phyloP scores from a whole-genome alignment of 1,140 invertebrate genomes.

The Metopolophium dirhodum region DNA sequence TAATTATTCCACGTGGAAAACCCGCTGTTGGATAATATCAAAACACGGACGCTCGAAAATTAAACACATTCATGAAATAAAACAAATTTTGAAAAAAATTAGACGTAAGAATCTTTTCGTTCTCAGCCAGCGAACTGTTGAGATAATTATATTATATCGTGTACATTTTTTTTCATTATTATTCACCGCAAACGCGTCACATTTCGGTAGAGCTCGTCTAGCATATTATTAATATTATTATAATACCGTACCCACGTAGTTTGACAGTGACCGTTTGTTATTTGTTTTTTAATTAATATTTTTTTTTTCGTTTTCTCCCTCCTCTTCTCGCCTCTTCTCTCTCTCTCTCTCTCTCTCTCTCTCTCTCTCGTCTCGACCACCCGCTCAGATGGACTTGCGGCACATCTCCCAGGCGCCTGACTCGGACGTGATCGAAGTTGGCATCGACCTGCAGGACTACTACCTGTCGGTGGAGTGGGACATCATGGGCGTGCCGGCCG shows the following conservation, averaged over 20 bases:
- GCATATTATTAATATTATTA: not conserved
- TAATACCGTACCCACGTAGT: not conserved
- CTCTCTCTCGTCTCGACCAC: slow-evolving; percentile 28
- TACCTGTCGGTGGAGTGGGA: slow-evolving; percentile 98
- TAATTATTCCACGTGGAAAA: too few species aligned
- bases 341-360: not conserved
- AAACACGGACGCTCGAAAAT: too few species aligned
- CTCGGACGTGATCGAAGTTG: slow-evolving; percentile 82
- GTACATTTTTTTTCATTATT: not conserved
- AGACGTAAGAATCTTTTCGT: too few species aligned
- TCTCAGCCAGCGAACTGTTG: not conserved
- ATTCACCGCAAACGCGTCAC: not conserved
- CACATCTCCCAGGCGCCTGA: slow-evolving; percentile 84
- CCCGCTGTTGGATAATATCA: too few species aligned
- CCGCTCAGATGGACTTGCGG: slow-evolving; percentile 86
- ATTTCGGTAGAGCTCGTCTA: not conserved
- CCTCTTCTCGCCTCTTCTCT: not conserved
- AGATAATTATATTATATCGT: not conserved
- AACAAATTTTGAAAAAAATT: too few species aligned
- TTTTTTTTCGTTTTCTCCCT: not conserved
- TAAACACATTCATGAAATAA: too few species aligned
- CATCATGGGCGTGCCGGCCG: slow-evolving; percentile 88
- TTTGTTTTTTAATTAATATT: not conserved
- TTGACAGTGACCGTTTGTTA: too few species aligned
- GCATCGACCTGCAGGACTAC: slow-evolving; percentile 92